Conservation (phyloP, 2,888 invertebrate species). For the Drosophila atripex region DNA sequence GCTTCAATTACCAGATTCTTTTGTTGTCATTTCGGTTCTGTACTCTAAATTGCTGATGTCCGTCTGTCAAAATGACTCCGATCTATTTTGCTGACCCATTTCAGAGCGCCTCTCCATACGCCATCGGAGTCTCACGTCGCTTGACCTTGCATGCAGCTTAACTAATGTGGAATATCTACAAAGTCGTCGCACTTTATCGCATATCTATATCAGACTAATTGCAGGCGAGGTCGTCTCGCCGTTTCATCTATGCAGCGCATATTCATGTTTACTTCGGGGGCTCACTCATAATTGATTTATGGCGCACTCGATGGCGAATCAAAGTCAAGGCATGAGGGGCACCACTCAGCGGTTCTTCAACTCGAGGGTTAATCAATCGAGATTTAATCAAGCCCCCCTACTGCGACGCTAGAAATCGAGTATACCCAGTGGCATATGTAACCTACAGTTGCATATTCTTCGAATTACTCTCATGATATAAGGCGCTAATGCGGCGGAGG, state of each 20-base stretch:
- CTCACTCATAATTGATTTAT: conserved; percentile 38
- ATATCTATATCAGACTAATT: conserved; percentile 28
- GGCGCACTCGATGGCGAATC: conserved; percentile 27
- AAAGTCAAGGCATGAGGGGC: conserved; percentile 46
- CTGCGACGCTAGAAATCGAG: conserved; percentile 15
- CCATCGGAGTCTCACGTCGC: too few relatives aligned
- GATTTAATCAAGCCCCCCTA: conserved; percentile 24
- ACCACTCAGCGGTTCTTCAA: conserved; percentile 33
- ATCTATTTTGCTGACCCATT: conserved; percentile 33
- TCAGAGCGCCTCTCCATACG: neutral
- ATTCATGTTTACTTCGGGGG: conserved; percentile 8
- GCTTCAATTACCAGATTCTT: conserved; percentile 59
- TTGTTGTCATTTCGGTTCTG: conserved; percentile 44
- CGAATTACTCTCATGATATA: conserved; percentile 19
- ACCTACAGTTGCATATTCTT: conserved; percentile 19
- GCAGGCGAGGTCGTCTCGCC: conserved; percentile 44
- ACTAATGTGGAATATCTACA: conserved; percentile 8
- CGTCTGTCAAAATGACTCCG: conserved; percentile 25
- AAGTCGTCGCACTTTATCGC: conserved; percentile 19
- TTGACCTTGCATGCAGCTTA: conserved; percentile 28
- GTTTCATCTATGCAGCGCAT: conserved; percentile 26
- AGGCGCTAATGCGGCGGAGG: neutral
- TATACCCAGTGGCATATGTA: neutral
- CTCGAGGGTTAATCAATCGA: conserved; percentile 28
- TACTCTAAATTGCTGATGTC: conserved; percentile 14